Base-by-base conservation (phyloP, 2,888 invertebrate genomes). In the Hermaeophaga mercurialis region DNA sequence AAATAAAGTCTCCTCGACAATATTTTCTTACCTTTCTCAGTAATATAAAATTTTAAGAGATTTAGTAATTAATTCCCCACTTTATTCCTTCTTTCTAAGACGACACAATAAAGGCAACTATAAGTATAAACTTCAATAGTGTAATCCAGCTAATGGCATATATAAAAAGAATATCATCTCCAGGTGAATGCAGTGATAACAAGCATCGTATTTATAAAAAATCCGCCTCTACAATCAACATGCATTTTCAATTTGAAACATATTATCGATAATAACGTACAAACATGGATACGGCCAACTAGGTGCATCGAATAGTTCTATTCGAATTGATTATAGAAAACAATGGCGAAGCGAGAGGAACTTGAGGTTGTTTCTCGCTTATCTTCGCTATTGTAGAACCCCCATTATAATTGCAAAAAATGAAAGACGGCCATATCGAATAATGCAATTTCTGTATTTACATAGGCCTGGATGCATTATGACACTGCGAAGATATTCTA, bases 391-490 rank as follows among this genome's bases (percentile, higher is more conserved):
- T 50, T 60, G 58, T 52, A 26, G 54, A 59, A 55, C 55, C 62
- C 56, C 62, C 55, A 65, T 64, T 65, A 65, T 62, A 65, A 65
- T 64, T 62, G 65, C 63, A 61, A 63, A 63, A 43, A 43, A 43
- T 26, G 7, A 65, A 58, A 57, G 49, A 56, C 54, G 53, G 59
- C 61, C 63, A 49, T 43, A 43, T 43, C 52, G 61, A 59, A 64
- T 65, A 62, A 63, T 59, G 59, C 65, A 55, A 58, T 59, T 57
- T 58, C 54, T 46, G 44, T 59, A 62, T 62, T 62, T 56, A 58
- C 60, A 59, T 58, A 58, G 54, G 34, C 47, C 53, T 38, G 50
- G 58, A 58, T 60, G 44, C 60, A 60, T 60, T 58, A 61, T 63
- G 60, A 56, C 58, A 48, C 46, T 19, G 39, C 36, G 58, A 60